A percentile compares a stretch with the other conserved stretches of the same genome.
Conservation (phyloP, 2,888 invertebrate genomes). For the Anthrax anthrax region DNA sequence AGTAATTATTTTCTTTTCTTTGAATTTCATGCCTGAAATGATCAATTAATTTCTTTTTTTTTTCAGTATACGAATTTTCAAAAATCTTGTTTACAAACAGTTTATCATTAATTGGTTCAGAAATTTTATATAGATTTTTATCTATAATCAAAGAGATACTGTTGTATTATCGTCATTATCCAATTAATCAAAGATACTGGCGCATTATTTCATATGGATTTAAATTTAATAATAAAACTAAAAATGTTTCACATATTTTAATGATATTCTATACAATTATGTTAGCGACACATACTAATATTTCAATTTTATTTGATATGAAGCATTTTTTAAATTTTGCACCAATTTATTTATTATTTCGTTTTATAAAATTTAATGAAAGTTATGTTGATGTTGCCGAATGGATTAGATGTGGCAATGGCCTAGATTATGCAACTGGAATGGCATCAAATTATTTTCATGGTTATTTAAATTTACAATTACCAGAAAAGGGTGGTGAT, state of each 20-base stretch:
- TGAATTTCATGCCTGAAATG: too few species aligned
- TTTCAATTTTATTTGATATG: neutral
- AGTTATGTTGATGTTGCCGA: slow-evolving; percentile 18
- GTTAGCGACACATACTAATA: neutral
- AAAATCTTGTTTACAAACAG: too few species aligned
- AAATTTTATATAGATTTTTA: neutral
- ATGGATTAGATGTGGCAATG: slow-evolving; percentile 20
- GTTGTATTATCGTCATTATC: neutral
- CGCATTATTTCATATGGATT: neutral
- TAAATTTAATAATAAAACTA: neutral
- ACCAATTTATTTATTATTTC: slow-evolving; percentile 6
- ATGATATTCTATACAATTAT: neutral
- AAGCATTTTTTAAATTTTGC: neutral
- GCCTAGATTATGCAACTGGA: slow-evolving; percentile 26
- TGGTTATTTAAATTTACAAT: slow-evolving; percentile 23
- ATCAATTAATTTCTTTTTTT: too few species aligned
- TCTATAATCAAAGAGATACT: neutral
- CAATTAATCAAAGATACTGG: neutral
- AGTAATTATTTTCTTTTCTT: too few species aligned
- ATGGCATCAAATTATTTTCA: slow-evolving; percentile 30
- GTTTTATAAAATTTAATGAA: slow-evolving; percentile 9
- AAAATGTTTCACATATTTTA: neutral
- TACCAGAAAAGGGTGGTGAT: slow-evolving; percentile 15
- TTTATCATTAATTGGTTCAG: neutral
- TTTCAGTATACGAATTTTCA: too few species aligned